Base-by-base conservation (phyloP, 92 coral and sea anemone species). In the Anthopleura xanthogrammica region DNA sequence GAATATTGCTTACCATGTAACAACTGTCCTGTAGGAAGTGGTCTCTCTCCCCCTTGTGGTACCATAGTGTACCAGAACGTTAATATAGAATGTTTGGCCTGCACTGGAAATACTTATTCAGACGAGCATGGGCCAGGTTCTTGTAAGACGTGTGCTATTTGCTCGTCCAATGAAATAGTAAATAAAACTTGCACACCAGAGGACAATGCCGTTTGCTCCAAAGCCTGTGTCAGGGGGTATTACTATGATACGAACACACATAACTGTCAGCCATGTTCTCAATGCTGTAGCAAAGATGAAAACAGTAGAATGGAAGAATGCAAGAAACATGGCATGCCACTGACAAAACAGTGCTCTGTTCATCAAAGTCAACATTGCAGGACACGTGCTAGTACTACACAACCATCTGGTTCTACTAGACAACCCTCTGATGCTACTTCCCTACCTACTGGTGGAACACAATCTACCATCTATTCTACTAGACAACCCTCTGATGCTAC, bases 111-210 rank as follows among this genome's bases (percentile, higher is more conserved):
- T 19, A 65, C 77, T 9, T 81, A 81, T 54, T 81, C 85, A 12
- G 85, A 81, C 64, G 77, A 81, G n/a, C n/a, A 81, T 81, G 85
- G 77, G 1, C 64, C 85, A 41, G 70, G 85, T 22, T 81, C 85
- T 39, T 81, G 85, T 46, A 81, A 81, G 52, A 0, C 60, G 16
- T 81, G 85, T 36, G 22, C 22, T 50, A 56, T 43, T 24, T 81
- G 85, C 23, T 65, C 85, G n/a, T 6, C 77, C 41, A 16, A 77
- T 77, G 80, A 77, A 54, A 77, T 77, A 52, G 72, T 81, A 19
- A 68, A 64, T 16, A 71, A 66, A 19, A 46, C 46, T 3, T 81
- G 85, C 50, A 81, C 85, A 5, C 10, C 65, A 1, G 9, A 19
- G 8, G 0, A 22, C 7, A 54, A 81, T 50, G 5, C 78, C n/a